Evolutionary conservation across 2,797 vertebrate species (phyloP).

Genomic region (Rhincodon typus): DNA sequence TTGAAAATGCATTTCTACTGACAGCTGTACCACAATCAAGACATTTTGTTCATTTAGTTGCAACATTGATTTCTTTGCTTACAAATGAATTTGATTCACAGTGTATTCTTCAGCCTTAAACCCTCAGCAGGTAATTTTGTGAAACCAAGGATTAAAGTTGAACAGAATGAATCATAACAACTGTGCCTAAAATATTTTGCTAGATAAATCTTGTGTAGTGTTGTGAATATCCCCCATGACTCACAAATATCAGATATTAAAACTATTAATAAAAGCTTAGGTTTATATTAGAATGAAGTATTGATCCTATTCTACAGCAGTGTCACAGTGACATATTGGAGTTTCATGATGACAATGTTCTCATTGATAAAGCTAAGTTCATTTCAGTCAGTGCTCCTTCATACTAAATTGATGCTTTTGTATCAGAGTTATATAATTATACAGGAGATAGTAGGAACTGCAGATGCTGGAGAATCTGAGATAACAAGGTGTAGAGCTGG

Average conservation of each 20-base stretch:
- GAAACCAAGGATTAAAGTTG: background rate
- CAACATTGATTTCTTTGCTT: slow-evolving; percentile 44
- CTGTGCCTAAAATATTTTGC: background rate
- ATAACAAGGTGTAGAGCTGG: too few species aligned
- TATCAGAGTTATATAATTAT: background rate
- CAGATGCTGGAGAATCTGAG: too few species aligned
- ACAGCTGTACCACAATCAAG: slow-evolving; percentile 47
- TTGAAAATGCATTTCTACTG: slow-evolving; percentile 43
- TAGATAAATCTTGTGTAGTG: background rate
- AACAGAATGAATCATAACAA: slow-evolving; percentile 12
- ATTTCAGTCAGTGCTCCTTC: background rate
- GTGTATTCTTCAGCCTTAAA: slow-evolving; percentile 2
- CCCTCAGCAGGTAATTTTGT: slow-evolving; percentile 1
- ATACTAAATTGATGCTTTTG: background rate
- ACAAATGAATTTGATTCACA: slow-evolving; percentile 26
- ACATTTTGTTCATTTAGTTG: slow-evolving; percentile 43
- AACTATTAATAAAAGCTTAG: background rate
- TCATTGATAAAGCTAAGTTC: background rate
- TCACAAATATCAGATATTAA: background rate
- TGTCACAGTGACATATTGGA: background rate
- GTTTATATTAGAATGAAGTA: background rate
- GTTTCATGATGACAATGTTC: background rate
- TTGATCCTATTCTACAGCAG: background rate
- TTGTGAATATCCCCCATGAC: background rate
- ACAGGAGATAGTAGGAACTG: too few species aligned